Evolutionary conservation across 2,888 invertebrate genomes (phyloP).

Genomic region (Antitype chi): DNA sequence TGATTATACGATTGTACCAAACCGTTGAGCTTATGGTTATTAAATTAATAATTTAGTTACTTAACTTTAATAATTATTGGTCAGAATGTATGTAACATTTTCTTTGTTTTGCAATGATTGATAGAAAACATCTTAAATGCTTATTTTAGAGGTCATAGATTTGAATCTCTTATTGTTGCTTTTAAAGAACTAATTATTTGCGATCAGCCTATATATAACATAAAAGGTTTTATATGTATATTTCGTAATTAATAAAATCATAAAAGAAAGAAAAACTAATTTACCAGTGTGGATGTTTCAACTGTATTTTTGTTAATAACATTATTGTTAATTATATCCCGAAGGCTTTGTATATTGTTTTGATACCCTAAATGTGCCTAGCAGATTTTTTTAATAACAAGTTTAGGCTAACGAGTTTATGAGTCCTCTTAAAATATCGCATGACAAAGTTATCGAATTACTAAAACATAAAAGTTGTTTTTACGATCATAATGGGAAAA

Average conservation of each 20-base stretch:
- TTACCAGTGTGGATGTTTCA: background rate
- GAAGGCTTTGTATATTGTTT: background rate
- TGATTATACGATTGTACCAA: background rate
- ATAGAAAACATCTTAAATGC: background rate
- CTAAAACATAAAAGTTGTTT: constrained; percentile 15
- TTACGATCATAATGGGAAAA: background rate
- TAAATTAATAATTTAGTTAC: background rate
- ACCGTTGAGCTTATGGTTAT: background rate
- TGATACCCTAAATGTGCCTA: background rate
- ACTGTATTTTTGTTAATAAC: background rate
- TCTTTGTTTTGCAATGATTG: background rate
- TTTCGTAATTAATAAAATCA: background rate
- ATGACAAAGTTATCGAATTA: constrained; percentile 14
- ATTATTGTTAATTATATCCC: background rate
- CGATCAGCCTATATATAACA: background rate
- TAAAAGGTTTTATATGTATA: background rate
- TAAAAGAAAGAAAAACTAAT: constrained; percentile 12
- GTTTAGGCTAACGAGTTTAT: background rate
- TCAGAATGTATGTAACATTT: background rate
- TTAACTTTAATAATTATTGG: no score
- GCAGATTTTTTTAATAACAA: background rate
- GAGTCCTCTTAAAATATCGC: constrained; percentile 5
- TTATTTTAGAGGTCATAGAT: background rate
- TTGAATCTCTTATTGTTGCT: background rate
- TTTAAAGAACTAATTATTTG: background rate